Conservation (phyloP, 2,888 invertebrate genomes). For the Anoplius nigerrimus region DNA sequence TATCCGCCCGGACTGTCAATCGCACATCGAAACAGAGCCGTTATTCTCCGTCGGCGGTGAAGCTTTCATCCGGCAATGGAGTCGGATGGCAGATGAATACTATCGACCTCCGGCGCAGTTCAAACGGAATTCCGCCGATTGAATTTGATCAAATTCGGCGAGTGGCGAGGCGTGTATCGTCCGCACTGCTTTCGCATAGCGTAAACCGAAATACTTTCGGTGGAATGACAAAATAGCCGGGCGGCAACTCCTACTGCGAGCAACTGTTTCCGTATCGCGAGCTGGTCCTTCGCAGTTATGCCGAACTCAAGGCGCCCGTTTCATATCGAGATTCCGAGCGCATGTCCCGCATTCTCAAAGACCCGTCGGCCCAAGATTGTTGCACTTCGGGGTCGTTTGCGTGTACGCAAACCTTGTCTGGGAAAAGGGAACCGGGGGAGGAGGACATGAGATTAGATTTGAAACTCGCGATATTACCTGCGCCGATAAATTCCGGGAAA, state of each 20-base stretch:
- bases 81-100: too few species aligned
- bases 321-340: conserved; percentile 51
- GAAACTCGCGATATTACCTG: too few species aligned
- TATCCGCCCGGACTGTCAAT: too few species aligned
- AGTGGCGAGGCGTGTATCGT: too few species aligned
- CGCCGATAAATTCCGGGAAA: too few species aligned
- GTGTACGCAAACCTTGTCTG: conserved; percentile 5
- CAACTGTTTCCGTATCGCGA: conserved; percentile 13
- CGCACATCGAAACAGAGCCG: too few species aligned
- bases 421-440: neutral
- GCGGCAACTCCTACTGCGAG: neutral
- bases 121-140: too few species aligned
- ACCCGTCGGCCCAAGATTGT: conserved; percentile 11
- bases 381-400: conserved; percentile 13
- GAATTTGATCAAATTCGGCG: too few species aligned
- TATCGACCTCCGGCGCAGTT: too few species aligned
- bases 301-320: conserved; percentile 39
- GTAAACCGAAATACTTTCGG: neutral
- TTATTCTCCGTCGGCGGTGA: too few species aligned
- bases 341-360: conserved; percentile 31
- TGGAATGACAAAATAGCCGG: conserved; percentile 2
- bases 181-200: too few species aligned
- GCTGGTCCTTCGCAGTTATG: neutral
- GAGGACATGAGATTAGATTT: neutral
- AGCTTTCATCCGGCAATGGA: too few species aligned